A percentile compares a stretch with the other conserved stretches of the same genome.
Conservation (phyloP, 2,113 vertebrate genomes). For the Climacteris rufus region DNA sequence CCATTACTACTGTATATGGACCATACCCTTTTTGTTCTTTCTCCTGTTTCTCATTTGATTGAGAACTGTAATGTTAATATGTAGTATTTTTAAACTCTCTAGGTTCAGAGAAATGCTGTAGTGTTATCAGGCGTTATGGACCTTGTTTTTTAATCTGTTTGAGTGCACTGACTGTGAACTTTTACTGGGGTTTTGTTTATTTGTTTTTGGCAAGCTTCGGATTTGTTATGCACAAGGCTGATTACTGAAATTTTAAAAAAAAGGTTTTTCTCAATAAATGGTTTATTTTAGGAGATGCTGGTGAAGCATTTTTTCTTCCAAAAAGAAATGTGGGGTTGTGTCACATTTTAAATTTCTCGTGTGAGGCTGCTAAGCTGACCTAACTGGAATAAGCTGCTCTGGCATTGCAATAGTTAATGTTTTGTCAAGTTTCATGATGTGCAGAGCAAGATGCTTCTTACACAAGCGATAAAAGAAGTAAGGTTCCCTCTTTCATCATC, state of each 20-base stretch:
- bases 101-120: constrained; percentile 70
- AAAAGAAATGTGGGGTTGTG: not conserved
- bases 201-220: constrained; percentile 70
- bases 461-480: not conserved
- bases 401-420: not conserved
- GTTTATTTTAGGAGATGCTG: constrained; percentile 82
- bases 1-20: constrained; percentile 85
- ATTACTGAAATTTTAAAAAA: constrained; percentile 68
- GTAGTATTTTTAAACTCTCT: constrained; percentile 67
- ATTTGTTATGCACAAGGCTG: constrained; percentile 77
- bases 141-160: constrained; percentile 70
- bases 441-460: not conserved
- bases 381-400: not conserved
- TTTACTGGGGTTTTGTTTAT: constrained; percentile 59
- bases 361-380: not conserved
- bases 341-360: not conserved
- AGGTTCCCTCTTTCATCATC: not conserved
- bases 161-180: constrained; percentile 81
- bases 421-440: not conserved
- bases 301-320: constrained; percentile 7
- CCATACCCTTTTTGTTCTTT: constrained; percentile 59
- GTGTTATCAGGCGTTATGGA: constrained; percentile 68
- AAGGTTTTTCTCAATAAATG: constrained; percentile 82
- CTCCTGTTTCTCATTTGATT: constrained; percentile 50
- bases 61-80: constrained; percentile 68